phyloP scores from a whole-genome alignment of 2,888 invertebrate species.

The Dynastes grantii region DNA sequence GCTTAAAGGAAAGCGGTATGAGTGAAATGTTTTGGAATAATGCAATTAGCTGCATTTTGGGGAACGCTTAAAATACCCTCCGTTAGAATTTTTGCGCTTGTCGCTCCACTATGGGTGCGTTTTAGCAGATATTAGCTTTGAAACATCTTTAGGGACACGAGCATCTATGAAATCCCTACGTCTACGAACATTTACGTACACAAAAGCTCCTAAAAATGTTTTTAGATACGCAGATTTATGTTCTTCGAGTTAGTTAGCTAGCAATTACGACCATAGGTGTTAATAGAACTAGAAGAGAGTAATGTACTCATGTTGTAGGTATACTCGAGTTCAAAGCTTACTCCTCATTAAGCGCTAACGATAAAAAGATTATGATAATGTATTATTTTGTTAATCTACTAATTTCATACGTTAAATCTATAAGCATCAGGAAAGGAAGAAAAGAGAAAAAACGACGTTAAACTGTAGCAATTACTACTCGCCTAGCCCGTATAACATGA shows the following conservation, averaged over 20 bases:
- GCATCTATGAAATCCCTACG: neutral
- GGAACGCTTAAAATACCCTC: slow-evolving; percentile 36
- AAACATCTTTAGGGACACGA: neutral
- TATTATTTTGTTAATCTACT: neutral
- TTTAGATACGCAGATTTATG: neutral
- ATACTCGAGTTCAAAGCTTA: too few species aligned
- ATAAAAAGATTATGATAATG: neutral
- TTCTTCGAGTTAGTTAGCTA: neutral
- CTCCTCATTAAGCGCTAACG: too few species aligned
- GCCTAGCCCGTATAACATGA: slow-evolving; percentile 11
- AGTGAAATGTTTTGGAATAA: slow-evolving; percentile 47
- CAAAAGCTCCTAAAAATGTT: neutral
- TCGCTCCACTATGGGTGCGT: slow-evolving; percentile 1
- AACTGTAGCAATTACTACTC: slow-evolving; percentile 10
- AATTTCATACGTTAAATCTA: slow-evolving; percentile 2
- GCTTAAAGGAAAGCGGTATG: slow-evolving; percentile 26
- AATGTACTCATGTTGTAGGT: too few species aligned
- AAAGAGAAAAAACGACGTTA: neutral
- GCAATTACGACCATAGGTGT: too few species aligned
- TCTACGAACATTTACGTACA: neutral
- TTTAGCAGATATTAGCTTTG: slow-evolving; percentile 28
- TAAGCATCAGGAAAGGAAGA: neutral
- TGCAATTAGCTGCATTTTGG: slow-evolving; percentile 44
- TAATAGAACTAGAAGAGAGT: too few species aligned
- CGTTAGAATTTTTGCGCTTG: slow-evolving; percentile 34